Evolutionary conservation across 2,888 invertebrate species (phyloP).

Genomic region (Itoplectis maculator): DNA sequence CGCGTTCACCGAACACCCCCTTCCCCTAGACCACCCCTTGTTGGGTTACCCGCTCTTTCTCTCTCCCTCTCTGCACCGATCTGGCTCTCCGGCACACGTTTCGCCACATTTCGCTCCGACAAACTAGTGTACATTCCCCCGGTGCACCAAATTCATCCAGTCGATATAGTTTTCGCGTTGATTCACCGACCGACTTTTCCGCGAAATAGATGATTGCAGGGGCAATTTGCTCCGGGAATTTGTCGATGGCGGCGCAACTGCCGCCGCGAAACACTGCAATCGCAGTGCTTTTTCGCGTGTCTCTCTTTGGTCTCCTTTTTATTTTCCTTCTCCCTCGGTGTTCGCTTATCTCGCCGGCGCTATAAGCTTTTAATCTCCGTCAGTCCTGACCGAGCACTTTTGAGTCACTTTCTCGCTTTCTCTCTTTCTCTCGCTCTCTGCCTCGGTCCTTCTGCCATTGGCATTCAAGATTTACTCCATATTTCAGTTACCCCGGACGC

Average conservation of each 20-base stretch:
- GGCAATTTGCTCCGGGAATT: conserved; percentile 38
- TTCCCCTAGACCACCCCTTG: background rate
- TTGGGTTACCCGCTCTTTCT: background rate
- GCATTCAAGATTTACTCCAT: background rate
- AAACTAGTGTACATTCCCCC: conserved; percentile 23
- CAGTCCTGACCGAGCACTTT: background rate
- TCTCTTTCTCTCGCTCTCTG: background rate
- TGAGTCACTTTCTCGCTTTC: background rate
- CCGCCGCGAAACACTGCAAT: conserved; percentile 26
- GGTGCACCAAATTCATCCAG: conserved; percentile 35
- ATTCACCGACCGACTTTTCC: conserved; percentile 33
- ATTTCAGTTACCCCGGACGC: background rate
- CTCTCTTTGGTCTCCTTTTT: too few species aligned
- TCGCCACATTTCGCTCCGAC: conserved; percentile 43
- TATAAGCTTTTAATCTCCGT: conserved; percentile 10
- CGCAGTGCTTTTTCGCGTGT: background rate
- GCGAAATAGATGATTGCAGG: conserved; percentile 43
- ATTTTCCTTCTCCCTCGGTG: background rate
- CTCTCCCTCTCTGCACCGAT: conserved; percentile 13
- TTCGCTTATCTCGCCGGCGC: background rate
- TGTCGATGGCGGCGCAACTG: conserved; percentile 11
- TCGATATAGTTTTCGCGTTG: conserved; percentile 35
- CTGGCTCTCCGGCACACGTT: conserved; percentile 37
- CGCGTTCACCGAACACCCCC: background rate
- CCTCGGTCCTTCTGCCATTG: background rate